Evolutionary conservation across 2,797 vertebrate species (phyloP).

Genomic region (Adelosebastes latens): DNA sequence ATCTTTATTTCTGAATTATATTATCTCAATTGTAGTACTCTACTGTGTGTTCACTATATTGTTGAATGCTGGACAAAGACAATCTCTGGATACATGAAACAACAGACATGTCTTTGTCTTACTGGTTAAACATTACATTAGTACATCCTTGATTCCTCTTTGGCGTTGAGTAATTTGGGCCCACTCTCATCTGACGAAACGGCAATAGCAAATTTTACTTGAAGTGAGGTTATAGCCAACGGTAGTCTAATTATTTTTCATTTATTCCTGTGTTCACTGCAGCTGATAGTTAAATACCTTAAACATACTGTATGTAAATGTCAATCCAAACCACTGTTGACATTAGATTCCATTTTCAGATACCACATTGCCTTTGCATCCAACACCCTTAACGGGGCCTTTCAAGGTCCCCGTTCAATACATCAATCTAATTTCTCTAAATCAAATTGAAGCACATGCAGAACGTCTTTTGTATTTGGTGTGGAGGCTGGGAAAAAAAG

Average conservation of each 20-base stretch:
- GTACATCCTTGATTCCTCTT: conserved; percentile 1
- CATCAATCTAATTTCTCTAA: conserved; percentile 42
- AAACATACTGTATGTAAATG: conserved; percentile 66
- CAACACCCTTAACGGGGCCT: conserved; percentile 25
- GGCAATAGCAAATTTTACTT: neutral
- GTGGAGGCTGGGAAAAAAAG: neutral
- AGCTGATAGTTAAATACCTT: conserved; percentile 61
- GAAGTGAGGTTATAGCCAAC: conserved; percentile 40
- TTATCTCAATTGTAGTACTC: neutral
- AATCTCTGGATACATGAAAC: neutral
- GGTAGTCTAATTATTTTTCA: conserved; percentile 32
- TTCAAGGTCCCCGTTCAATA: conserved; percentile 14
- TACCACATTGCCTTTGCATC: conserved; percentile 16
- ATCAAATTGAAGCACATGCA: conserved; percentile 34
- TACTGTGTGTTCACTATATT: neutral
- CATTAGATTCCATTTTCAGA: conserved; percentile 53
- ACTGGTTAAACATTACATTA: conserved; percentile 13
- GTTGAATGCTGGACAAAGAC: conserved; percentile 9
- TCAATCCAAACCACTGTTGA: conserved; percentile 63
- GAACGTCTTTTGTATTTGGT: conserved; percentile 16
- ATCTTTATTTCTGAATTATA: conserved; percentile 2
- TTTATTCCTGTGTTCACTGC: conserved; percentile 17
- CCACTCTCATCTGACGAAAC: neutral
- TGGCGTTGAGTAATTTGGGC: conserved; percentile 7
- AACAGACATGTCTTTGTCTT: conserved; percentile 1